Evolutionary conservation across 2,113 vertebrate genomes (phyloP).

Genomic region (Ploceus nigricollis): DNA sequence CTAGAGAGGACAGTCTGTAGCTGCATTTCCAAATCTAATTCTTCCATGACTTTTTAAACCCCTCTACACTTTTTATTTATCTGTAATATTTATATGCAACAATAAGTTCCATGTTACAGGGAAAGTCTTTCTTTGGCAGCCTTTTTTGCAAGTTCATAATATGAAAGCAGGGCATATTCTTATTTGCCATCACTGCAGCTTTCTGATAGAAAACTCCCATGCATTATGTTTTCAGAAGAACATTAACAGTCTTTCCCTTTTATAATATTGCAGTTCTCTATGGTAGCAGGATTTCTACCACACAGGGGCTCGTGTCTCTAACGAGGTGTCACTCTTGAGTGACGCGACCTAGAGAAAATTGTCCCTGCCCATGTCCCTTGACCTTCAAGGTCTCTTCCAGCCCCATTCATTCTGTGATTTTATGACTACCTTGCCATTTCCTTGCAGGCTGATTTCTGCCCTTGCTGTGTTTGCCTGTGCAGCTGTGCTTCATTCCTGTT

Average conservation of each 20-base stretch:
- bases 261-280: background rate
- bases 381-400: background rate
- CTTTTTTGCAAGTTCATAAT: background rate
- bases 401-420: background rate
- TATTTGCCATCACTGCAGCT: background rate
- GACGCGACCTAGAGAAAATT: background rate
- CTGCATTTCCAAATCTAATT: background rate
- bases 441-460: background rate
- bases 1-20: background rate
- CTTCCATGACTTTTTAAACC: background rate
- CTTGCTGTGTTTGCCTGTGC: background rate
- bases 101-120: background rate
- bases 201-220: background rate
- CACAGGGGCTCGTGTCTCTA: background rate
- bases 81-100: background rate
- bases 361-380: background rate
- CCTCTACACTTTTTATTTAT: background rate
- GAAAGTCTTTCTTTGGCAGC: background rate
- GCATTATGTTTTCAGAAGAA: background rate
- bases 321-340: rapidly evolving
- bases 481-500: background rate
- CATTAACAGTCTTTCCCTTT: background rate
- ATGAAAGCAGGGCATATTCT: background rate
- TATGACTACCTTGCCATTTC: background rate
- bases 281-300: background rate